Conservation (phyloP, 2,888 invertebrate genomes). For the Drosophila antonietae region DNA sequence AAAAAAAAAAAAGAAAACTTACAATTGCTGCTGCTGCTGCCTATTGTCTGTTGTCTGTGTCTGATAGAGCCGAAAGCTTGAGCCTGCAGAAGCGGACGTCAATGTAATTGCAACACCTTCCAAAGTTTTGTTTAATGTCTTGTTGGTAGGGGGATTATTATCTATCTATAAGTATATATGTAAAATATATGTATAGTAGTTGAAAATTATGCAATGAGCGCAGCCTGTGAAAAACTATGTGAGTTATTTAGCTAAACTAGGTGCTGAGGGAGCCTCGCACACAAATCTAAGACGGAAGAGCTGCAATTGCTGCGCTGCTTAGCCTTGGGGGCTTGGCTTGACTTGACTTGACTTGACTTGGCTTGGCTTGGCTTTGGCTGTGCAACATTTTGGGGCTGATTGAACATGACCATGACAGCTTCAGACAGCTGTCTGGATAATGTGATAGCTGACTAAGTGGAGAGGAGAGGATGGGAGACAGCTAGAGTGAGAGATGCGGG, state of each 20-base stretch:
- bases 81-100: slow-evolving; percentile 49
- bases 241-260: background rate
- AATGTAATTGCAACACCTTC: slow-evolving; percentile 68
- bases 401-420: slow-evolving; percentile 70
- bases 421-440: slow-evolving; percentile 36
- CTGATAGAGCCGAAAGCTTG: slow-evolving; percentile 51
- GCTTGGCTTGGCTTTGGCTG: slow-evolving; percentile 5
- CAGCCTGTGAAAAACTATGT: slow-evolving; percentile 29
- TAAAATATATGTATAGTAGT: slow-evolving; percentile 39
- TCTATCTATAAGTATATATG: slow-evolving; percentile 30
- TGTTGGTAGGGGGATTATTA: slow-evolving; percentile 63
- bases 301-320: slow-evolving; percentile 4
- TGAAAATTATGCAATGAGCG: slow-evolving; percentile 47
- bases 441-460: slow-evolving; percentile 11
- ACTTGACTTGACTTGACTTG: background rate
- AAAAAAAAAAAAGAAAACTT: slow-evolving; percentile 13
- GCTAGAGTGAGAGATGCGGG: background rate
- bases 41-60: slow-evolving; percentile 11
- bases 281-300: slow-evolving; percentile 71
- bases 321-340: slow-evolving; percentile 42
- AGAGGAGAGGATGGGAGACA: too few species aligned
- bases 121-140: slow-evolving; percentile 47
- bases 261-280: background rate
- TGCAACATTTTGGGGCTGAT: slow-evolving; percentile 37
- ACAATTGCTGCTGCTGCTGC: slow-evolving; percentile 9